These are phyloP conservation scores for Amiota mariae DNA, from an alignment of 2,888 invertebrate genomes.

Conservation along the genomic window DNA sequence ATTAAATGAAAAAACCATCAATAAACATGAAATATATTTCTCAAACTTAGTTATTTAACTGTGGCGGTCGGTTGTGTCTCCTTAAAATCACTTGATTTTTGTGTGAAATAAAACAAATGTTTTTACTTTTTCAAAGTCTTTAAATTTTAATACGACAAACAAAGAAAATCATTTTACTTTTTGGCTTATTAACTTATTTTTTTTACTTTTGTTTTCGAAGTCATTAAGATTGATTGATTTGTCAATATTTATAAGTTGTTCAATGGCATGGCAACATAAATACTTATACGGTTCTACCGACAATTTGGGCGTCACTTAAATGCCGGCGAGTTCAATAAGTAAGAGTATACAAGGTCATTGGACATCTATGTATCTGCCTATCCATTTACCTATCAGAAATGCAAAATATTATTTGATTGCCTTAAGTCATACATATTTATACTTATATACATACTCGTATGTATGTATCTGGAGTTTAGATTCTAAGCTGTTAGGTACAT, in stretches of 20 bases:
- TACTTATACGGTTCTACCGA: too few species aligned
- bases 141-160: neutral
- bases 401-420: too few species aligned
- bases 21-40: neutral
- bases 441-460: too few species aligned
- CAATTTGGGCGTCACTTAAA: neutral
- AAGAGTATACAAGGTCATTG: too few species aligned
- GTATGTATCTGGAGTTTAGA: too few species aligned
- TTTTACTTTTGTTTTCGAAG: neutral
- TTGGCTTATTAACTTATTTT: neutral
- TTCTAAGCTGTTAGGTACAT: too few species aligned
- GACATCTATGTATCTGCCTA: too few species aligned
- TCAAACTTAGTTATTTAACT: neutral
- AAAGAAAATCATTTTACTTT: neutral
- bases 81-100: too few species aligned
- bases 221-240: constrained; percentile 1
- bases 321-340: neutral
- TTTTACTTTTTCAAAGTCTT: neutral
- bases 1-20: too few species aligned
- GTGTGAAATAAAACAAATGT: constrained; percentile 10
- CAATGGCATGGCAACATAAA: constrained; percentile 10
- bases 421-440: too few species aligned
- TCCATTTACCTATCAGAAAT: too few species aligned
- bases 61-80: neutral
- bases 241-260: constrained; percentile 17